Percentiles rank a stretch among this genome's conserved stretches.
phyloP scores from a whole-genome alignment of 2,888 invertebrate genomes.

The Dioctria linearis region DNA sequence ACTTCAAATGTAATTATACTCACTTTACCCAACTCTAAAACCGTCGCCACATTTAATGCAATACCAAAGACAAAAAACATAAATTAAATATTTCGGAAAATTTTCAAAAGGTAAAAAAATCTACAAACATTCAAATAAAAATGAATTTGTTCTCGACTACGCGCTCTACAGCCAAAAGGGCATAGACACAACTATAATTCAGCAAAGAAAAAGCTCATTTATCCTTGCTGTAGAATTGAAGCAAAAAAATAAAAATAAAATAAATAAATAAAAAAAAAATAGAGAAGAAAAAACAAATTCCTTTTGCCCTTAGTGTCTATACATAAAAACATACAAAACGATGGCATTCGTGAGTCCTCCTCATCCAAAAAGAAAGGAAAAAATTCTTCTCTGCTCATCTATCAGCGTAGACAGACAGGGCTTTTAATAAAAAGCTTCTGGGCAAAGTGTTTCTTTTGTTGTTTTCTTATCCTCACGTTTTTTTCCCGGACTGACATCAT shows the following conservation, averaged over 20 bases:
- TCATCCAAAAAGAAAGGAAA: conserved; percentile 27
- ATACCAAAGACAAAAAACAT: not conserved
- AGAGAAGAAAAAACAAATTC: conserved; percentile 23
- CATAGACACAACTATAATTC: conserved; percentile 8
- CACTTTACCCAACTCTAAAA: no score
- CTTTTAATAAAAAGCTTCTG: conserved; percentile 56
- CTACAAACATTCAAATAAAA: conserved; percentile 36
- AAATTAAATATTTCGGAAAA: not conserved
- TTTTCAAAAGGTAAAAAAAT: not conserved
- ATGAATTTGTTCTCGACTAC: conserved; percentile 43
- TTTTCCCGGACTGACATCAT: conserved; percentile 21
- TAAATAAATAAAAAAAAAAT: conserved; percentile 7
- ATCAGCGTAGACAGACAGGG: conserved; percentile 58
- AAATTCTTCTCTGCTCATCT: conserved; percentile 58
- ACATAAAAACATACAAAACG: conserved; percentile 45
- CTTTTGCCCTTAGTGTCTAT: conserved; percentile 17
- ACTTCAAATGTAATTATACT: not conserved
- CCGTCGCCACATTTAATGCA: not conserved
- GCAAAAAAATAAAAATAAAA: no score
- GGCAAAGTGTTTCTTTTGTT: conserved; percentile 53
- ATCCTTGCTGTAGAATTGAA: conserved; percentile 36
- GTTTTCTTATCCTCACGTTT: conserved; percentile 49
- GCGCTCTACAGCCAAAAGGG: conserved; percentile 22
- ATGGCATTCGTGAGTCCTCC: conserved; percentile 45
- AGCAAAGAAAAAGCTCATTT: conserved; percentile 51